Base-by-base conservation (phyloP, 2,888 invertebrate genomes). In the Antheraea assamensis region DNA sequence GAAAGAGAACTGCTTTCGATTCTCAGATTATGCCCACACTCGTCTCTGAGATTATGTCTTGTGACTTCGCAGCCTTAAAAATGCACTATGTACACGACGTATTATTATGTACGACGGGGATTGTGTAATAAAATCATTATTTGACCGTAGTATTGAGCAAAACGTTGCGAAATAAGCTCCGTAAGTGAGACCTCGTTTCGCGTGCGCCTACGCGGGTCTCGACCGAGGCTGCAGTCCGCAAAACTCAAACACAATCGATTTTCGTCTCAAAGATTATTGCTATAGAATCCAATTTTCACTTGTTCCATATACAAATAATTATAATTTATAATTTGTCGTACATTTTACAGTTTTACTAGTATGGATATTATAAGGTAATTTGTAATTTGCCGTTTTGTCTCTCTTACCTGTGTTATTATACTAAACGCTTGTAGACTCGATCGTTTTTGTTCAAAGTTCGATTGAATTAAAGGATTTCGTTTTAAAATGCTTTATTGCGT, bases 111-210 rank as follows among this genome's bases (percentile, higher is more conserved):
- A 35, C 35, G 70, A 73, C 70, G 55, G 15, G 58, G 55, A 70
- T 70, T 73, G 70, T 27, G 73, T 27, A 73, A 70, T 70, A 70
- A 70, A 73, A 58, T 73, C 70, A 73, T 87, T 87, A 87, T 87
- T 84, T 82, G 82, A 81, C 77, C 80, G 82, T 81, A 81, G 79
- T 83, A 84, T 89, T 90, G 87, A 85, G 84, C 85, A 88, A 86
- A 82, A 78, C 78, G 81, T 90, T 89, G 86, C 86, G 84, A 87
- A 90, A 90, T 83, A 52, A 21, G 52, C 66, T 49, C 31, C 71
- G 64, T 71, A 73, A 49, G 71, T 80, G 80, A 83, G 83, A 80
- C 82, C 84, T 68, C 71, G 71, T 80, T 80, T 83, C 79, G 78
- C 76, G 78, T 74, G 82, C 86, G 84, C 90, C 91, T 88, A 90